Percentiles rank a stretch among this genome's conserved stretches.
These are phyloP conservation scores for Darevskia mixta DNA, from an alignment of 2,797 vertebrate genomes.

Conservation along the genomic window DNA sequence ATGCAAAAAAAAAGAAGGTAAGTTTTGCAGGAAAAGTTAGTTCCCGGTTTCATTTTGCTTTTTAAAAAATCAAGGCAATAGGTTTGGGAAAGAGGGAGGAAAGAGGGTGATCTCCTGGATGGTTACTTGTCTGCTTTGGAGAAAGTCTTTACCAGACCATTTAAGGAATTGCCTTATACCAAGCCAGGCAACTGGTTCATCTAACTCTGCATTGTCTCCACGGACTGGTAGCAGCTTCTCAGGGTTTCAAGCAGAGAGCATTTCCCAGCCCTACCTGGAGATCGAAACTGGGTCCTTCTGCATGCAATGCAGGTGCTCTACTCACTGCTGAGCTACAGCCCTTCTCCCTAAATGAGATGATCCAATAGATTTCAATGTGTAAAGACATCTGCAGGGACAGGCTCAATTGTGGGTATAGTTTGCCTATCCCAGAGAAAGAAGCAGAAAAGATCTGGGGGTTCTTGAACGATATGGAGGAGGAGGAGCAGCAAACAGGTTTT, in stretches of 20 bases:
- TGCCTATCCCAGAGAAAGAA: not conserved
- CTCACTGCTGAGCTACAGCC: too few relatives aligned
- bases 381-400: not conserved
- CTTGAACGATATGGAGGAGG: not conserved
- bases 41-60: not conserved
- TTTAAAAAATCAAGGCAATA: not conserved
- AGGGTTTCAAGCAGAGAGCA: too few relatives aligned
- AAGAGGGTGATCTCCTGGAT: not conserved
- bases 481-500: not conserved
- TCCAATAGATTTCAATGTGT: not conserved
- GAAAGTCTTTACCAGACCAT: not conserved
- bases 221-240: too few relatives aligned
- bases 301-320: too few relatives aligned
- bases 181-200: too few relatives aligned
- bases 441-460: too few relatives aligned
- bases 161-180: too few relatives aligned
- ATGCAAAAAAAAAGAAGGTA: not conserved
- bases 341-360: not conserved
- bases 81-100: not conserved
- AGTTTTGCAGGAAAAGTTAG: constrained; percentile 26
- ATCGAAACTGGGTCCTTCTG: too few relatives aligned
- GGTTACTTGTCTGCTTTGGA: not conserved
- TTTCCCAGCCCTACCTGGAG: too few relatives aligned
- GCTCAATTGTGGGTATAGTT: not conserved
- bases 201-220: too few relatives aligned